Conservation (phyloP, 2,888 invertebrate genomes). For the Trachelus troglodyta region DNA sequence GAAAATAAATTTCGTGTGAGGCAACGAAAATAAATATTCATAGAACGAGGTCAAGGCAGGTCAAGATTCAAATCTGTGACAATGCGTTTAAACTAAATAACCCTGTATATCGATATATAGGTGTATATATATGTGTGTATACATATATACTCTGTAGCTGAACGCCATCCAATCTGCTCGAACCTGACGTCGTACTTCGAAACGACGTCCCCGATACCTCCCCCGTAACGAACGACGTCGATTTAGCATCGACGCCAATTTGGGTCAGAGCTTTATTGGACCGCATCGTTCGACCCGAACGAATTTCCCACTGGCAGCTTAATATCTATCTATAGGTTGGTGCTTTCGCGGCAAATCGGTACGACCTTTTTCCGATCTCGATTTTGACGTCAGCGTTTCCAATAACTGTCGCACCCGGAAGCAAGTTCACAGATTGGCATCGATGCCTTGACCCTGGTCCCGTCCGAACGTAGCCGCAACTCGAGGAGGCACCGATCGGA, state of each 20-base stretch:
- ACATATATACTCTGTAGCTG: not conserved
- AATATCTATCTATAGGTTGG: not conserved
- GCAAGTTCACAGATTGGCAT: not conserved
- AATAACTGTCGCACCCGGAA: not conserved
- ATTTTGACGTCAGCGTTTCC: not conserved
- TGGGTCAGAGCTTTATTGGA: constrained; percentile 54
- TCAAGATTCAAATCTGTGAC: not conserved
- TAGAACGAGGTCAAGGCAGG: not conserved
- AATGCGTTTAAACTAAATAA: not conserved
- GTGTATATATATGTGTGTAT: not conserved
- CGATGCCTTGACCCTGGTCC: not conserved
- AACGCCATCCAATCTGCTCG: not conserved
- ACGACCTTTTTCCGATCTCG: constrained; percentile 31
- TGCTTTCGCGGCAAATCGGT: constrained; percentile 27
- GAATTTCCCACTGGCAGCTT: constrained; percentile 20
- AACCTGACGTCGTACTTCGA: not conserved
- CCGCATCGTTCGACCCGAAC: constrained; percentile 26
- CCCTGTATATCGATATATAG: not conserved
- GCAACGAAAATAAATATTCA: not conserved
- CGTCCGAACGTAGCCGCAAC: not conserved
- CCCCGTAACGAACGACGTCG: constrained; percentile 23
- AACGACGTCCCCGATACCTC: not conserved
- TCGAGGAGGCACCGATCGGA: no score
- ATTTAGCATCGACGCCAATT: constrained; percentile 48
- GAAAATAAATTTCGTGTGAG: not conserved